Conservation (phyloP, 2,888 invertebrate genomes). For the Drymonia ruficornis region DNA sequence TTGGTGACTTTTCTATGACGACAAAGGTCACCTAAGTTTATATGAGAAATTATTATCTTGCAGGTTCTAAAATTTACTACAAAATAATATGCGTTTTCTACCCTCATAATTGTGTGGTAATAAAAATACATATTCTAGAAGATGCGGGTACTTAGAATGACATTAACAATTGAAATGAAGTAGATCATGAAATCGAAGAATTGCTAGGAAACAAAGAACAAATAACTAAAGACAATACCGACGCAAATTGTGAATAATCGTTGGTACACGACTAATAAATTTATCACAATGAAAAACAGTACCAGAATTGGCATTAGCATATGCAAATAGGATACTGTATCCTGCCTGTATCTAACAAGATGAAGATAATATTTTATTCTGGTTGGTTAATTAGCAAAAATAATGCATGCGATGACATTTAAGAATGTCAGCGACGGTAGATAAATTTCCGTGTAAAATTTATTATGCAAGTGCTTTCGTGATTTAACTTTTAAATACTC, state of each 20-base stretch:
- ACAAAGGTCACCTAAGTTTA: slow-evolving; percentile 1
- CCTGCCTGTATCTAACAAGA: slow-evolving; percentile 4
- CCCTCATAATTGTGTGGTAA: background rate
- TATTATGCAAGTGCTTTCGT: background rate
- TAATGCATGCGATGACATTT: slow-evolving; percentile 4
- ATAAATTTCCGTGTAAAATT: background rate
- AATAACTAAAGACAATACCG: slow-evolving; percentile 23
- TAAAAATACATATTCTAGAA: background rate
- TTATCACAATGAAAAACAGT: slow-evolving; percentile 33
- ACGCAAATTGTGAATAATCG: slow-evolving; percentile 48
- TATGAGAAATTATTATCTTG: background rate
- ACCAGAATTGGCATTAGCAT: slow-evolving; percentile 23
- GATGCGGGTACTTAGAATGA: background rate
- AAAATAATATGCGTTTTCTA: background rate
- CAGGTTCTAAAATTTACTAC: too few relatives aligned
- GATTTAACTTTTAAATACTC: background rate
- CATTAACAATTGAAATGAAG: slow-evolving; percentile 1
- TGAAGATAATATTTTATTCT: background rate
- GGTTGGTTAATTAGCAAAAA: background rate
- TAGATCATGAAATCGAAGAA: slow-evolving; percentile 11
- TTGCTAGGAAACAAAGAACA: slow-evolving; percentile 19
- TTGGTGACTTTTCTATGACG: too few relatives aligned
- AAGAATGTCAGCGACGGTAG: slow-evolving; percentile 1
- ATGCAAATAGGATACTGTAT: slow-evolving; percentile 29
- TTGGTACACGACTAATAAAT: slow-evolving; percentile 33